Evolutionary conservation across 1,140 invertebrate species (phyloP), one percentile per base, ranked within the genome.

Genomic region (Achatina immaculata): DNA sequence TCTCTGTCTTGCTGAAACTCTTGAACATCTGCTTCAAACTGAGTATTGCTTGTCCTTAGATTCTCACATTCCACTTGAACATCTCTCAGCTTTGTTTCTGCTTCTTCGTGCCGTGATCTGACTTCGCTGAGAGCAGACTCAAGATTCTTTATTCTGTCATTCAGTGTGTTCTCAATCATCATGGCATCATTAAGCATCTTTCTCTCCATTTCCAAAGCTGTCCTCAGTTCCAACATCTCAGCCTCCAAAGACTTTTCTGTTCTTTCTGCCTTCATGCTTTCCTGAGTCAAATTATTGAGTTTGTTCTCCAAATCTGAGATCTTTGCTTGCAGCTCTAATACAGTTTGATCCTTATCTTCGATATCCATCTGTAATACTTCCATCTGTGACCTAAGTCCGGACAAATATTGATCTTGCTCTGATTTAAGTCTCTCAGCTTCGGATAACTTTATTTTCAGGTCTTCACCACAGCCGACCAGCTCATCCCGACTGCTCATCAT

Each of bases 281-380:
- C 74, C n/a, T 58, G 6, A 55, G 31, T n/a, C 7, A 42, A 4
- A 40, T 4, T 62, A 19, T 76, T 55, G 38, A 65, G 2, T 51
- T 62, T 14, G 2, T 9, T 58, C 16, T 55, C 31, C 21, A 65
- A 19, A n/a, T 65, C 62, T 34, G 31, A 58, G 36, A 76, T 28
- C 36, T 76, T 48, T 14, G 55, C 24, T 1, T 58, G 38, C 6
- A 76, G 38, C n/a, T 58, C 74, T 28, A 68, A 19, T 4, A 68
- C 48, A 0, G 6, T 58, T 4, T 36, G 6, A 45, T 78, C 76
- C 28, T 58, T 69, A 38, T 68, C 62, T 45, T 78, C 76, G 24
- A 68, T 1, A 45, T 78, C 76, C 76, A 78, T 78, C 76, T 78
- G 58, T n/a, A 78, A 24, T 42, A 78, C 45, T 9, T 78, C 76